These are phyloP conservation scores for Drosophila prosaltans DNA, from an alignment of 1,140 invertebrate species.

Conservation along the genomic window DNA sequence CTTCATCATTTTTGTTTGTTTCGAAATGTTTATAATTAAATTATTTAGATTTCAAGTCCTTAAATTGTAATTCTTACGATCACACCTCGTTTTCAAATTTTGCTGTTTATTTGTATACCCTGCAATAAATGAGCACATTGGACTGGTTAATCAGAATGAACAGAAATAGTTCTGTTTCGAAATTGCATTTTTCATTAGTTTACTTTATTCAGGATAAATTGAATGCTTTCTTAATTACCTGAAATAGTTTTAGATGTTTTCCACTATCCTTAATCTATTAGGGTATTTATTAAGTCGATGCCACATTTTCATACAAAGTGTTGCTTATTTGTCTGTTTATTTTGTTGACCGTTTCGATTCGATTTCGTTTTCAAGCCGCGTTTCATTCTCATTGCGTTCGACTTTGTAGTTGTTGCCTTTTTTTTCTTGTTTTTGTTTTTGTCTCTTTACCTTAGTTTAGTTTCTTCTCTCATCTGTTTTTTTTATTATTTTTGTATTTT, in stretches of 20 bases:
- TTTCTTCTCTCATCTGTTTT: slow-evolving; percentile 12
- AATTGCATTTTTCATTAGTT: too few relatives aligned
- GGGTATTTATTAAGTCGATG: neutral
- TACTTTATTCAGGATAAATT: too few relatives aligned
- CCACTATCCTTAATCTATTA: neutral
- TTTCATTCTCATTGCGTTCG: slow-evolving; percentile 60
- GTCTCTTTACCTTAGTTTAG: slow-evolving; percentile 19
- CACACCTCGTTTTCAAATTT: slow-evolving; percentile 14
- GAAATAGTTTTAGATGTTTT: too few relatives aligned
- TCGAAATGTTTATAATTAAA: too few relatives aligned
- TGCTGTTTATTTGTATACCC: slow-evolving; percentile 3
- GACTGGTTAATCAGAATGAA: too few relatives aligned
- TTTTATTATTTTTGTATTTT: neutral
- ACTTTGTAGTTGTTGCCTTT: neutral
- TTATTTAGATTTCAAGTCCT: too few relatives aligned
- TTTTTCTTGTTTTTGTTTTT: slow-evolving; percentile 16
- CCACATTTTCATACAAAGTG: neutral
- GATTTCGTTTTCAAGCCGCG: slow-evolving; percentile 46
- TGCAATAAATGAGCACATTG: neutral
- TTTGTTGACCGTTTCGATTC: slow-evolving; percentile 37
- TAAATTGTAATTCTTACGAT: neutral
- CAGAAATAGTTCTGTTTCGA: too few relatives aligned
- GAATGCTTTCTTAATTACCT: too few relatives aligned
- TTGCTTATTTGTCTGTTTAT: slow-evolving; percentile 26
- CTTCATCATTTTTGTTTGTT: too few relatives aligned